phyloP scores from a whole-genome alignment of 2,888 invertebrate species.

The Troilus luridus region DNA sequence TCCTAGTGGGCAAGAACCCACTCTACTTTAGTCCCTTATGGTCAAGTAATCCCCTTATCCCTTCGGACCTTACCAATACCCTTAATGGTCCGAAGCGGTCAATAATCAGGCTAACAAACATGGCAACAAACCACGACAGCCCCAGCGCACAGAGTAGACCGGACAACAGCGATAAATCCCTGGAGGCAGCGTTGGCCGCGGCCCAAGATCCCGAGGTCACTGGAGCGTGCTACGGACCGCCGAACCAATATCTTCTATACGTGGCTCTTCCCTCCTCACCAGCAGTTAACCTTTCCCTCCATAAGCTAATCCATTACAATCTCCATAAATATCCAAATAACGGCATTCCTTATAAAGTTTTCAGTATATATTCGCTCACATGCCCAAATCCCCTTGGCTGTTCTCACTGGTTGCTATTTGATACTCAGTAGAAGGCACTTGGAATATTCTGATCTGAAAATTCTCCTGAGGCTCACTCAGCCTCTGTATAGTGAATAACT shows the following conservation, averaged over 20 bases:
- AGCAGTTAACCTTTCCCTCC: neutral
- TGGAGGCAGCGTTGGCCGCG: neutral
- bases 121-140: neutral
- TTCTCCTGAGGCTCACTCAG: no score
- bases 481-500: no score
- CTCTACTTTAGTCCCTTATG: no score
- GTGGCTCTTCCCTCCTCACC: neutral
- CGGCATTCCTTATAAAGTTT: no score
- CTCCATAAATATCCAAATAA: neutral
- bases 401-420: no score
- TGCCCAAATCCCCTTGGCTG: no score
- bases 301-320: neutral
- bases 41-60: neutral
- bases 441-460: no score
- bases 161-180: slow-evolving; percentile 5
- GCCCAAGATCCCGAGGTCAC: neutral
- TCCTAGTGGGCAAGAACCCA: no score
- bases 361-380: no score
- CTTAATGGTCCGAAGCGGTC: neutral
- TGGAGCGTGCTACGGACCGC: neutral
- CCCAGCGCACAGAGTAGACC: neutral
- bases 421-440: no score
- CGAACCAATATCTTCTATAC: neutral
- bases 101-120: neutral
- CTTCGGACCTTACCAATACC: neutral